These are phyloP conservation scores for Carpatolechia fugitivella DNA, from an alignment of 2,888 invertebrate genomes.

Conservation along the genomic window DNA sequence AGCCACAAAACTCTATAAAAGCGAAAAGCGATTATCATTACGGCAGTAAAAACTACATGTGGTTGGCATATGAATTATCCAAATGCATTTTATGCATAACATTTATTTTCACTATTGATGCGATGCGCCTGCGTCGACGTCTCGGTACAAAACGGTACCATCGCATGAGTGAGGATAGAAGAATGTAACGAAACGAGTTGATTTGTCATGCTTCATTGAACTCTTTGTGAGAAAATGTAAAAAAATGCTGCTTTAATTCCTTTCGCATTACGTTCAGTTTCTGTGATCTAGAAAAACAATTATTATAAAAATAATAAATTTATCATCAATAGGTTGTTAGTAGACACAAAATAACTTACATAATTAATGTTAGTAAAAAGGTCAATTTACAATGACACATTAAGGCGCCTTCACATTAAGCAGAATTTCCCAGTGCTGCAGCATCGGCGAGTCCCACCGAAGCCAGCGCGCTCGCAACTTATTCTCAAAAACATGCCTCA, in stretches of 20 bases:
- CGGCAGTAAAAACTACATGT: constrained; percentile 4
- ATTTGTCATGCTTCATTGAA: background rate
- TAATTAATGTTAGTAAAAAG: too few species aligned
- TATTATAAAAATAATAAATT: too few species aligned
- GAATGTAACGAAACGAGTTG: background rate
- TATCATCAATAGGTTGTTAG: too few species aligned
- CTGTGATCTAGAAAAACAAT: too few species aligned
- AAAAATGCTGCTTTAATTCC: background rate
- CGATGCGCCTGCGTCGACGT: background rate
- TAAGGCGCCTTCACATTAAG: background rate
- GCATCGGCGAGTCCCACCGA: too few species aligned
- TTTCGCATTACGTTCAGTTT: background rate
- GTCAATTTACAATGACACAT: too few species aligned
- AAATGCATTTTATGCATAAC: constrained; percentile 36
- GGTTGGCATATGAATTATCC: constrained; percentile 32
- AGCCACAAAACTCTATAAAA: background rate
- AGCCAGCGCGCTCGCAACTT: too few species aligned
- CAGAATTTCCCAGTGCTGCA: too few species aligned
- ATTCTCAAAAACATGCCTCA: too few species aligned
- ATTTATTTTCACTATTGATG: constrained; percentile 49
- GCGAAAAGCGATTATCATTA: constrained; percentile 10
- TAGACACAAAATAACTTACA: too few species aligned
- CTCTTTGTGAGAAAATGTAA: background rate
- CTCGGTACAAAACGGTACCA: background rate
- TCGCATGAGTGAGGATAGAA: background rate